phyloP scores from a whole-genome alignment of 2,797 vertebrate species.

The Poeciliopsis paucimaculata region DNA sequence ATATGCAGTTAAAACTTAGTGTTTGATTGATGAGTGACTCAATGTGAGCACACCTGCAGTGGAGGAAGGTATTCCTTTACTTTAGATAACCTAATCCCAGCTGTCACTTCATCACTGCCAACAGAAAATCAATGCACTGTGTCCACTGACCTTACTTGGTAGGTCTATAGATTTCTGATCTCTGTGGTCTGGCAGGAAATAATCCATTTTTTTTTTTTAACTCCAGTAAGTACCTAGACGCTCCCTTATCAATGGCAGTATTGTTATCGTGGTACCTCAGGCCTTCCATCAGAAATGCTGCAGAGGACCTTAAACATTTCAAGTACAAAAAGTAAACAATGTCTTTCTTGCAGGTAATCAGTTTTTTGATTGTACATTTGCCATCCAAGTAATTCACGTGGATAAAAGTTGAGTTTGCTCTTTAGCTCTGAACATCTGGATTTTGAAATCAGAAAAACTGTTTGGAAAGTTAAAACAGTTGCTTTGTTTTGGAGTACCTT shows the following conservation, averaged over 20 bases:
- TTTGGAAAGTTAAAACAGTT: not conserved
- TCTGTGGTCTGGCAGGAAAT: not conserved
- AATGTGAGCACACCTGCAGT: not conserved
- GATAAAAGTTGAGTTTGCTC: not conserved
- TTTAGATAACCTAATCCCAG: not conserved
- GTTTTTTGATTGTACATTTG: not conserved
- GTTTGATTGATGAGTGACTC: not conserved
- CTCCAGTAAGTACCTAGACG: not conserved
- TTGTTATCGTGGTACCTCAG: not conserved
- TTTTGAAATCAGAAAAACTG: not conserved
- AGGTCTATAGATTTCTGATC: not conserved
- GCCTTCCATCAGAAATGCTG: not conserved
- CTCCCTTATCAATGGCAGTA: not conserved
- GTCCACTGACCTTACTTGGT: slow-evolving; percentile 1
- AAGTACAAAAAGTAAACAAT: not conserved
- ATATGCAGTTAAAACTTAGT: not conserved
- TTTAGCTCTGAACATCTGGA: not conserved
- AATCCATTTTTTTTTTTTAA: not conserved
- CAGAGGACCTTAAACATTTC: not conserved
- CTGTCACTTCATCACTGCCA: slow-evolving; percentile 2
- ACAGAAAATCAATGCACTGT: slow-evolving; percentile 6
- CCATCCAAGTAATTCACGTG: not conserved
- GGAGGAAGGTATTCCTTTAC: not conserved
- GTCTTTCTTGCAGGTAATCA: not conserved
- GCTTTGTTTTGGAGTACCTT: not conserved